Evolutionary conservation across 2,888 invertebrate genomes (phyloP).

Genomic region (Gnatocerus cornutus): DNA sequence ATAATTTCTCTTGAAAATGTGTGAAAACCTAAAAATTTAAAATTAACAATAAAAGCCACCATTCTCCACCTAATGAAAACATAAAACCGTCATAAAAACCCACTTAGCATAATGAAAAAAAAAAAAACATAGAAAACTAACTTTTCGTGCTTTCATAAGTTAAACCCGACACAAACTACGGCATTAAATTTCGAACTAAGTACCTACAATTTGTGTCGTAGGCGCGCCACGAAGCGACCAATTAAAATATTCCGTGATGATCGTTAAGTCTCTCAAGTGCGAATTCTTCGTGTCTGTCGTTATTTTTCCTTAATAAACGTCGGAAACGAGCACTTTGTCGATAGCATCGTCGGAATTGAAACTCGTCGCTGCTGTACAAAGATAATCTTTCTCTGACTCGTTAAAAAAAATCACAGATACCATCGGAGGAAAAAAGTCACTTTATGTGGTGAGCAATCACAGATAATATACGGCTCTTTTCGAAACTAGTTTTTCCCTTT

Average conservation of each 20-base stretch:
- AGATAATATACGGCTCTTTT: constrained; percentile 35
- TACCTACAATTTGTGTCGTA: constrained; percentile 36
- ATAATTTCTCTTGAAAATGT: not conserved
- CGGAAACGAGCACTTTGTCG: constrained; percentile 47
- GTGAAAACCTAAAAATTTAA: no score
- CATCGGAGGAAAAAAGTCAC: no score
- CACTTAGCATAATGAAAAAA: no score
- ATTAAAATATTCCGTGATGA: constrained; percentile 43
- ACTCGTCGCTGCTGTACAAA: constrained; percentile 37
- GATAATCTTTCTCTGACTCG: constrained; percentile 38
- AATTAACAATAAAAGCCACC: no score
- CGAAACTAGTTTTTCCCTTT: constrained; percentile 55
- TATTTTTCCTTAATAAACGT: constrained; percentile 49
- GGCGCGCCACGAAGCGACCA: constrained; percentile 37
- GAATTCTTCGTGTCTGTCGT: constrained; percentile 44
- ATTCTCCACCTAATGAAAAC: no score
- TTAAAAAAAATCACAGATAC: constrained; percentile 38
- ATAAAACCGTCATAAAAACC: no score
- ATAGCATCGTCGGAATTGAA: constrained; percentile 46
- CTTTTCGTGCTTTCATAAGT: not conserved
- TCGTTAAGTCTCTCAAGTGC: constrained; percentile 44
- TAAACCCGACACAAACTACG: constrained; percentile 4
- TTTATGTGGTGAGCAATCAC: constrained; percentile 3
- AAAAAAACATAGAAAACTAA: no score
- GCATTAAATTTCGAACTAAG: constrained; percentile 23